Evolutionary conservation across 2,888 invertebrate genomes (phyloP).

Genomic region (Caenorhabditis japonica): DNA sequence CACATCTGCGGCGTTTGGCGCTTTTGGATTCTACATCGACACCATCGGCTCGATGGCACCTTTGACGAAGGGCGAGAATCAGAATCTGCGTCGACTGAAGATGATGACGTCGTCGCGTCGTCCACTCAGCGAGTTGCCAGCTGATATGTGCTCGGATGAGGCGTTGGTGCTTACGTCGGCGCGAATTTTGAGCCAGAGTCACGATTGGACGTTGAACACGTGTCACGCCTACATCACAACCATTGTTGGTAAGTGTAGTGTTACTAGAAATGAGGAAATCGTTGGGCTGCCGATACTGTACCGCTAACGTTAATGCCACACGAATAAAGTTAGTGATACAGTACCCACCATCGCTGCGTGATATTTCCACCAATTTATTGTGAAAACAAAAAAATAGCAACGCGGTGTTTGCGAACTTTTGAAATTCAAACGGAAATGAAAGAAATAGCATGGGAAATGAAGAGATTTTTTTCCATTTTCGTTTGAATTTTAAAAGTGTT

Average conservation of each 20-base stretch:
- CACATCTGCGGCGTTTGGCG: background rate
- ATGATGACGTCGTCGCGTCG: slow-evolving; percentile 23
- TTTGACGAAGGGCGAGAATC: slow-evolving; percentile 19
- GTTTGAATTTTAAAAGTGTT: too few species aligned
- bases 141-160: slow-evolving; percentile 26
- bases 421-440: too few species aligned
- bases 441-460: too few species aligned
- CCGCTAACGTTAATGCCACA: too few species aligned
- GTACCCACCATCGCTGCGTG: too few species aligned
- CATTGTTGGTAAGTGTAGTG: slow-evolving; percentile 40
- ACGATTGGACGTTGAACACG: slow-evolving; percentile 41
- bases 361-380: too few species aligned
- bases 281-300: too few species aligned
- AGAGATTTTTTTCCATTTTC: too few species aligned
- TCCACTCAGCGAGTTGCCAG: slow-evolving; percentile 9
- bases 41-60: slow-evolving; percentile 11
- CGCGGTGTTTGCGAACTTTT: too few species aligned
- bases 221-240: slow-evolving; percentile 37
- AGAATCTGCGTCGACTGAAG: slow-evolving; percentile 28
- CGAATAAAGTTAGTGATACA: too few species aligned
- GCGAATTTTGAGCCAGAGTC: slow-evolving; percentile 16
- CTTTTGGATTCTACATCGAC: slow-evolving; percentile 16
- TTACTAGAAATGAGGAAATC: too few species aligned
- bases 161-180: slow-evolving; percentile 22
- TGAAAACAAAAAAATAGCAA: too few species aligned